Base-by-base conservation (phyloP, 2,888 invertebrate genomes). In the Hesperia comma region DNA sequence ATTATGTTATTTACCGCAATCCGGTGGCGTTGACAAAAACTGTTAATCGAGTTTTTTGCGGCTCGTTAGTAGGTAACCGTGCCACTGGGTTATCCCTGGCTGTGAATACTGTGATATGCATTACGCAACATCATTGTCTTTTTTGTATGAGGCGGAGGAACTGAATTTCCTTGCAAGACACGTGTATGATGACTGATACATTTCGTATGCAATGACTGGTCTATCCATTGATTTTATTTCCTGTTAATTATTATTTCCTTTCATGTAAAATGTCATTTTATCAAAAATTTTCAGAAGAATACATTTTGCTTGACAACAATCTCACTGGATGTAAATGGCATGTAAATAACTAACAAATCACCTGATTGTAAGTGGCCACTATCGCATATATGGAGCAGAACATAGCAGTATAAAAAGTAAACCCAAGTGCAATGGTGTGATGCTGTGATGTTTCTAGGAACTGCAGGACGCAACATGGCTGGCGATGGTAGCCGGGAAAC, bases 31-130 rank as follows among this genome's bases (percentile, higher is more conserved):
- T 51, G 51, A 12, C 51, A 54, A 54, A 54, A 54, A 54, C 54
- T n/a, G 19, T 54, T 68, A 67, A 64, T 68, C 41, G 26, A 10
- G 33, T 56, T 74, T 74, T 75, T 74, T 75, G 69, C 49, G n/a
- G 62, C 46, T 54, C 33, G 72, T 71, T 15, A 32, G 15, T 37
- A 61, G 53, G 69, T 74, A 76, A 77, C 72, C 73, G 75, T 77
- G 80, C 77, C 76, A 79, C 75, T 78, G 82, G 82, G 83, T 82
- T 82, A 81, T 81, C 80, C 83, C 83, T 71, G 70, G 57, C 72
- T 69, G 69, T 74, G 68, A 73, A 64, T n/a, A n/a, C n/a, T n/a
- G n/a, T n/a, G n/a, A 69, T 51, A 67, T 46, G 63, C 63, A 69
- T 73, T 71, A 74, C 67, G 70, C 63, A 70, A 70, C 69, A 53